These are phyloP conservation scores for Leucophenga montana DNA, from an alignment of 2,888 invertebrate species.

Conservation along the genomic window DNA sequence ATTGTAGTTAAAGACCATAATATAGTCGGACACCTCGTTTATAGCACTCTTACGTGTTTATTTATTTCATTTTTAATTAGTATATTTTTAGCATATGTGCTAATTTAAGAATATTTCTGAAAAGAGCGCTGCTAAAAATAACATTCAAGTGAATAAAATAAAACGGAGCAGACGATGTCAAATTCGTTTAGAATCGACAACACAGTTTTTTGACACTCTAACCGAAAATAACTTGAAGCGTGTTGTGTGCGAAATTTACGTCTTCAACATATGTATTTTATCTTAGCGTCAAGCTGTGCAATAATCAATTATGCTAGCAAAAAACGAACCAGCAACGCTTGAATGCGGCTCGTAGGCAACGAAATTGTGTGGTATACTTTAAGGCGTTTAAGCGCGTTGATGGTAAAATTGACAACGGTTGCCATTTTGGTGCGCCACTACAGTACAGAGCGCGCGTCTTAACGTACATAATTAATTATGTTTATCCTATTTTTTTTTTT, in stretches of 20 bases:
- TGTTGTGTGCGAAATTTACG: conserved; percentile 15
- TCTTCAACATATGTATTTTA: conserved; percentile 10
- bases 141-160: no score
- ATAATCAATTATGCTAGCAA: conserved; percentile 21
- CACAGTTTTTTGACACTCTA: conserved; percentile 16
- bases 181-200: background rate
- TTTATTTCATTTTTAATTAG: no score
- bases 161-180: no score
- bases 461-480: conserved; percentile 30
- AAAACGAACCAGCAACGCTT: background rate
- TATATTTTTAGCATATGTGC: background rate
- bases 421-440: background rate
- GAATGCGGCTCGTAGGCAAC: background rate
- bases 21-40: no score
- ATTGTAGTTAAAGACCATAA: no score
- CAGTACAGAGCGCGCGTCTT: background rate
- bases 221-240: conserved; percentile 14
- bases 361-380: background rate
- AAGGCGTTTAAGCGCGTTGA: conserved; percentile 11
- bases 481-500: conserved; percentile 30
- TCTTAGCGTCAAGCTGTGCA: background rate
- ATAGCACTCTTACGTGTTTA: no score
- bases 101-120: conserved; percentile 3
- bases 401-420: background rate
- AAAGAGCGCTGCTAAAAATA: background rate